These are phyloP conservation scores for Notamacropus eugenii DNA, from an alignment of 2,797 vertebrate genomes.

Conservation along the genomic window DNA sequence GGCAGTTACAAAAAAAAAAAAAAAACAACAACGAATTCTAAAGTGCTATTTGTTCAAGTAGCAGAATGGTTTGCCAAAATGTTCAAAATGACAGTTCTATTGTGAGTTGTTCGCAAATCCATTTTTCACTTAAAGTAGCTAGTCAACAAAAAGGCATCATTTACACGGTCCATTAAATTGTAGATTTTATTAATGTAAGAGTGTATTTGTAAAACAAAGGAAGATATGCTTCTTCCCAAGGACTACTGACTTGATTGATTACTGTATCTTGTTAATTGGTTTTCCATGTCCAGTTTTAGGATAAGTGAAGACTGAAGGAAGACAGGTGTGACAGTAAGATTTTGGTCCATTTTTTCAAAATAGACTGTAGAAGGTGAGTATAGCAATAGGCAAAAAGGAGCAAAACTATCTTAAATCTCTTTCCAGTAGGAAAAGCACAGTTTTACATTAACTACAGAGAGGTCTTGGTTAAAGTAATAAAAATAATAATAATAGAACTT, in stretches of 20 bases:
- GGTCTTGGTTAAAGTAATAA: slow-evolving; percentile 27
- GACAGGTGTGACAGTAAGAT: not conserved
- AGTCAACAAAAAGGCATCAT: slow-evolving; percentile 43
- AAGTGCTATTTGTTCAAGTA: slow-evolving; percentile 1
- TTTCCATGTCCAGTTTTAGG: slow-evolving; percentile 40
- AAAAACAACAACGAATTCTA: not conserved
- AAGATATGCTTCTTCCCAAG: slow-evolving; percentile 16
- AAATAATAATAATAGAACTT: not conserved
- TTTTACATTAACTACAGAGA: slow-evolving; percentile 53
- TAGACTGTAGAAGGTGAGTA: not conserved
- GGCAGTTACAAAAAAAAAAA: not conserved
- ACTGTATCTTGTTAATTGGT: slow-evolving; percentile 18
- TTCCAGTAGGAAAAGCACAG: slow-evolving; percentile 47
- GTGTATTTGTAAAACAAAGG: slow-evolving; percentile 40
- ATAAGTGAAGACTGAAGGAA: not conserved
- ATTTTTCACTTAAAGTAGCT: slow-evolving; percentile 33
- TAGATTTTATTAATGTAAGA: not conserved
- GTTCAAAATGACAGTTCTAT: not conserved
- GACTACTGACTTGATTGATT: slow-evolving; percentile 11
- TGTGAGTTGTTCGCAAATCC: not conserved
- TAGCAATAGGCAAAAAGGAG: slow-evolving; percentile 49
- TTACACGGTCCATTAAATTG: slow-evolving; percentile 47
- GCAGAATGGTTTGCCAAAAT: not conserved
- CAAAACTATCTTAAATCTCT: slow-evolving; percentile 40
- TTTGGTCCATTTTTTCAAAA: slow-evolving; percentile 48